A percentile compares a stretch with the other conserved stretches of the same genome.
Evolutionary conservation across 2,797 vertebrate species (phyloP).

Genomic region (Tamandua tetradactyla): DNA sequence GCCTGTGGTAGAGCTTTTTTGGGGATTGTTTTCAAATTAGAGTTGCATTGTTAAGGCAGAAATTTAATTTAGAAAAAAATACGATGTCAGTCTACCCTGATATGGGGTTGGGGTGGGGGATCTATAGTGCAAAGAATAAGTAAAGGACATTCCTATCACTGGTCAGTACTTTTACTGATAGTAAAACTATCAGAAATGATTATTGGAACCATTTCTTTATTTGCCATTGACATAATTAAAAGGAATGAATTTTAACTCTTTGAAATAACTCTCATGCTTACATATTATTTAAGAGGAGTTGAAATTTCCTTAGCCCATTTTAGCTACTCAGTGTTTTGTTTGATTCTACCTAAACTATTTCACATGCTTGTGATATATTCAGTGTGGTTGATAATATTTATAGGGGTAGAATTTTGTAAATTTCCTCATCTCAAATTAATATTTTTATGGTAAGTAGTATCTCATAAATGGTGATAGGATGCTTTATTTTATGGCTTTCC

Average conservation of each 20-base stretch:
- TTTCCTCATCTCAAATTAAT: not conserved
- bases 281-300: not conserved
- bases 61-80: not conserved
- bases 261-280: not conserved
- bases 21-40: not conserved
- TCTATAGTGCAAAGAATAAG: not conserved
- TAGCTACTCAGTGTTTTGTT: not conserved
- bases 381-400: not conserved
- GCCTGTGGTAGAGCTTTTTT: not conserved
- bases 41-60: not conserved
- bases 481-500: not conserved
- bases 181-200: too few species aligned
- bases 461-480: not conserved
- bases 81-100: not conserved
- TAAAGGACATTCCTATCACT: not conserved
- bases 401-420: not conserved
- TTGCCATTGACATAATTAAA: not conserved
- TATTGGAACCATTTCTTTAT: not conserved
- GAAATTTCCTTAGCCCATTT: not conserved
- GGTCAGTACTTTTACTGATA: not conserved
- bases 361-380: not conserved
- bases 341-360: not conserved
- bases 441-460: not conserved
- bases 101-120: too few species aligned
- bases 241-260: not conserved